These are phyloP conservation scores for Meriones unguiculatus DNA, from an alignment of 2,113 vertebrate species.

Conservation along the genomic window DNA sequence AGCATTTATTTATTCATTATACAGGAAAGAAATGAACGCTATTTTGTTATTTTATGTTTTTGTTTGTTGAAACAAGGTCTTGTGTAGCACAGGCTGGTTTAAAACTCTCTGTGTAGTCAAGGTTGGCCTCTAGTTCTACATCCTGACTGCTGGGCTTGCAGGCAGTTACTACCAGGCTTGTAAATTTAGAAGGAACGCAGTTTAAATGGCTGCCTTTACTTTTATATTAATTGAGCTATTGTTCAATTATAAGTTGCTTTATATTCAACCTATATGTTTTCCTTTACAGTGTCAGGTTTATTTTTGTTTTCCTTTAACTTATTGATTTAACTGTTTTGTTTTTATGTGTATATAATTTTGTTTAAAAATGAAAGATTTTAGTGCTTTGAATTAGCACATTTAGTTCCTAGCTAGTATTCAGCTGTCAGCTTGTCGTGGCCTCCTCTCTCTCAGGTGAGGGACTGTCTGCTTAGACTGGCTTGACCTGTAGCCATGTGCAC, in stretches of 20 bases:
- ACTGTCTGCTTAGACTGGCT: neutral
- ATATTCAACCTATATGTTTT: neutral
- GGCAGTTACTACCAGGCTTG: neutral
- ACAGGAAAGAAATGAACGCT: neutral
- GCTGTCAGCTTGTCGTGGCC: neutral
- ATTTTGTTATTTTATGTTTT: neutral
- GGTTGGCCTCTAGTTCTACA: too few relatives aligned
- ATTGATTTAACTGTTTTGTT: neutral
- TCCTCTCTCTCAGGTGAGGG: neutral
- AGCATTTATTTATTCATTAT: neutral
- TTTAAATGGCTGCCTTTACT: neutral
- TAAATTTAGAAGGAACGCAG: neutral
- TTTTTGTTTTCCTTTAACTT: conserved; percentile 5
- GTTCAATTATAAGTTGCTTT: neutral
- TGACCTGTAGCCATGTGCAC: neutral
- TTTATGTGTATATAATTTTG: neutral
- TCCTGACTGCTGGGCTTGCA: neutral
- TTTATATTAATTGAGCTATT: neutral
- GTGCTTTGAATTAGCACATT: neutral
- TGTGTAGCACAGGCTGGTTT: neutral
- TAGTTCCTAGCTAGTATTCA: neutral
- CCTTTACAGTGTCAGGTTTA: neutral
- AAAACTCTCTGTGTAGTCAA: neutral
- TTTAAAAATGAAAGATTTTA: neutral
- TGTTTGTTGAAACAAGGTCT: neutral